phyloP scores from a whole-genome alignment of 2,797 vertebrate species.

The Mus caroli region DNA sequence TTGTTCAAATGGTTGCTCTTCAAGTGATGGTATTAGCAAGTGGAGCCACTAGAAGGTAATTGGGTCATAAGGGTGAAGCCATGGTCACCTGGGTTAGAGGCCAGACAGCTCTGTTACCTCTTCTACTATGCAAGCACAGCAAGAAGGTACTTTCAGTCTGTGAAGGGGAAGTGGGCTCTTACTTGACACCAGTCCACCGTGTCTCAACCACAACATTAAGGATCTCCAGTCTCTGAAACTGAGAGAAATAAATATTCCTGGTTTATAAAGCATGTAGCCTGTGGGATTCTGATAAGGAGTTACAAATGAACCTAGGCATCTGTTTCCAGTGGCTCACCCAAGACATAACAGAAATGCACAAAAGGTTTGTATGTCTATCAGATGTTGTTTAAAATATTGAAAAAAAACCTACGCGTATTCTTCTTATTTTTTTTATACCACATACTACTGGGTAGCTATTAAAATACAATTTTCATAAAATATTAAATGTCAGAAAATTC shows the following conservation, averaged over 20 bases:
- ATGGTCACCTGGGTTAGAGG: neutral
- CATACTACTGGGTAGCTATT: neutral
- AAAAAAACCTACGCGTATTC: neutral
- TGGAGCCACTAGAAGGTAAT: neutral
- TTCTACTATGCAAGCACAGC: neutral
- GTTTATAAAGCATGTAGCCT: neutral
- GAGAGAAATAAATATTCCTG: neutral
- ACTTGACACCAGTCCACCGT: neutral
- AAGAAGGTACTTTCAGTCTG: neutral
- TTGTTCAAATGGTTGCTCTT: neutral
- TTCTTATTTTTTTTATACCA: neutral
- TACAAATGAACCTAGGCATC: neutral
- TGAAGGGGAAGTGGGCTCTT: neutral
- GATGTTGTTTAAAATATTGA: neutral
- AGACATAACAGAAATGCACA: neutral
- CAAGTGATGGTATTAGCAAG: neutral
- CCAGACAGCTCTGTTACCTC: neutral
- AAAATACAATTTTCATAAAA: slow-evolving; percentile 35
- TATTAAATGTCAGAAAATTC: neutral
- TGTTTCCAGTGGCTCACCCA: neutral
- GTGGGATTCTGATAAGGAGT: neutral
- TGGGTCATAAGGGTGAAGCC: neutral
- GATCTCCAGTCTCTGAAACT: neutral
- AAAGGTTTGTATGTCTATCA: neutral
- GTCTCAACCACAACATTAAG: neutral